A percentile compares a stretch with the other conserved stretches of the same genome.
Evolutionary conservation across 2,113 vertebrate genomes (phyloP).

Genomic region (Chloroceryle aenea): DNA sequence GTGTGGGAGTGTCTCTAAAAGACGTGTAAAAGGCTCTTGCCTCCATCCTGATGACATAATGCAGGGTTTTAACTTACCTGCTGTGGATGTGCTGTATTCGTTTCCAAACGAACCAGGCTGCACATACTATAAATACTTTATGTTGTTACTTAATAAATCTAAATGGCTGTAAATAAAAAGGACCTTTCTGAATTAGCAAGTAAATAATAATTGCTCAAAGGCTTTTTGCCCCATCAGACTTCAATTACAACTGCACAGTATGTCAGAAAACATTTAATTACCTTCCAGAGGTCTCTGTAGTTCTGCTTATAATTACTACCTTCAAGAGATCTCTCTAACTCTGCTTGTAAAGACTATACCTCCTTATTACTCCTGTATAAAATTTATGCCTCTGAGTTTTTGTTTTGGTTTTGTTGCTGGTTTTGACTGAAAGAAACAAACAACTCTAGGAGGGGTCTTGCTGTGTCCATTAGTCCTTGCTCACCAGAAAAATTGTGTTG

Average conservation of each 20-base stretch:
- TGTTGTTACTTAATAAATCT: background rate
- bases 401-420: background rate
- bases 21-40: background rate
- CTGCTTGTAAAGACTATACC: background rate
- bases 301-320: background rate
- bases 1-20: background rate
- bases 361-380: background rate
- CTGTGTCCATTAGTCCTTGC: background rate
- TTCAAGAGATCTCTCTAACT: background rate
- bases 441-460: background rate
- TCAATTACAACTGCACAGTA: background rate
- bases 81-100: background rate
- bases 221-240: background rate
- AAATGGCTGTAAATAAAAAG: conserved; percentile 15
- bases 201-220: conserved; percentile 15
- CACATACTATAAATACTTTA: background rate
- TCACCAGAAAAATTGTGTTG: background rate
- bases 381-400: background rate
- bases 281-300: background rate
- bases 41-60: conserved; percentile 9
- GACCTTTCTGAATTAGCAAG: background rate
- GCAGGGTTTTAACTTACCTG: conserved; percentile 21
- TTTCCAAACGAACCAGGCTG: conserved; percentile 29
- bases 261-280: conserved; percentile 26
- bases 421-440: background rate